Base-by-base conservation (phyloP, 1,140 invertebrate species). In the Drosophila grimshawi region DNA sequence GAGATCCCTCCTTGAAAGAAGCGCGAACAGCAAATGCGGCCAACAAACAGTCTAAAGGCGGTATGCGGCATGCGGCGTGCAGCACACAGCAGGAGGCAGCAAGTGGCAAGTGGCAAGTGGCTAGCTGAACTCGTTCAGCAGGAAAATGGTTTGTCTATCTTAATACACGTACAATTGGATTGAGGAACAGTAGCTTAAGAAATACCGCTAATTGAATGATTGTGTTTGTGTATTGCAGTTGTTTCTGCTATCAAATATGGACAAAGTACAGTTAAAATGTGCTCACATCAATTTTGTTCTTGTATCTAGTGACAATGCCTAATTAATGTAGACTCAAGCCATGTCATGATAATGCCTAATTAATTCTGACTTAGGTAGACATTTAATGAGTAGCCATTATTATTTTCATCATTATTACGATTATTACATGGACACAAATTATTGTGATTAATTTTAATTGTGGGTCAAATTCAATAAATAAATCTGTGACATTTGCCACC, bases 201-300 rank as follows among this genome's bases (percentile, higher is more conserved):
- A 74, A 78, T 86, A 45, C 83, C 76, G 82, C 82, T 88, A 86
- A 88, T 77, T 76, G 83, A 88, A 80, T 80, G 63, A 60, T 53
- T 76, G 48, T 70, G 32, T 63, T 61, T 71, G 66, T 61, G 57
- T 35, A 37, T 48, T 51, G 37, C 60, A 52, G 33, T 43, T 33
- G 11, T 29, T 27, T 64, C 49, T 51, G 41, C 56, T 53, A 37
- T 57, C 48, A 71, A 67, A 64, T 69, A 74, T 66, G 49, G 67
- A 67, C 45, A 57, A 62, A 62, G 71, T 63, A 68, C 71, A 74
- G 71, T 69, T 74, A 60, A 37, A 41, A 48, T 27, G 56, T 37
- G 10, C 37, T n/a, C 11, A 3, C 6, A 33, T 35, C 35, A 43
- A 43, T 19, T 32, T 32, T 30, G 5, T 29, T 32, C 55, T 57